Conservation (phyloP, 2,113 vertebrate genomes). For the Meriones unguiculatus region DNA sequence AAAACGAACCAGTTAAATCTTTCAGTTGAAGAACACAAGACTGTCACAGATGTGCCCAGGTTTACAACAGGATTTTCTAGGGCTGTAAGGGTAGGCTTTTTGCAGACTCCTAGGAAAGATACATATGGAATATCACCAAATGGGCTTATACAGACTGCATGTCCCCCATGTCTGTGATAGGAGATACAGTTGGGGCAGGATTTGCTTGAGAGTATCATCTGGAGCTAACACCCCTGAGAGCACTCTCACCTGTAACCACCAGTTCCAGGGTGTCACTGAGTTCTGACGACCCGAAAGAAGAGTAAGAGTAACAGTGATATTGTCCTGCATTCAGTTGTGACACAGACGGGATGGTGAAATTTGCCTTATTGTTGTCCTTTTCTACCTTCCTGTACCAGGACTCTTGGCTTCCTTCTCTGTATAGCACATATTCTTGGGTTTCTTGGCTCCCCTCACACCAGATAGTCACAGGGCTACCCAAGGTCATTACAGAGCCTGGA, state of each 20-base stretch:
- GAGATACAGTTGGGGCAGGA: neutral
- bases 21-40: neutral
- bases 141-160: no score
- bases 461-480: neutral
- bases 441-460: fast-evolving
- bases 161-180: fast-evolving
- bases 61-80: neutral
- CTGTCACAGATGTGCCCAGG: neutral
- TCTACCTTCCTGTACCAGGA: fast-evolving
- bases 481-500: neutral
- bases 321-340: neutral
- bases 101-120: neutral
- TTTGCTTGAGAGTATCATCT: neutral
- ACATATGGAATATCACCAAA: neutral
- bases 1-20: neutral
- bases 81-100: neutral
- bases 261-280: neutral
- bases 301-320: neutral
- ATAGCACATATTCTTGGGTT: fast-evolving
- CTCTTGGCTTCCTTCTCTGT: neutral
- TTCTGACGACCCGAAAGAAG: fast-evolving
- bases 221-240: no score
- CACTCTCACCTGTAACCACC: constrained; percentile 32
- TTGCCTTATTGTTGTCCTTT: no score
- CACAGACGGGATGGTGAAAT: neutral